Percentiles rank a stretch among this genome's conserved stretches.
These are phyloP conservation scores for Scophthalmus maximus DNA, from an alignment of 2,113 vertebrate genomes.

Conservation along the genomic window DNA sequence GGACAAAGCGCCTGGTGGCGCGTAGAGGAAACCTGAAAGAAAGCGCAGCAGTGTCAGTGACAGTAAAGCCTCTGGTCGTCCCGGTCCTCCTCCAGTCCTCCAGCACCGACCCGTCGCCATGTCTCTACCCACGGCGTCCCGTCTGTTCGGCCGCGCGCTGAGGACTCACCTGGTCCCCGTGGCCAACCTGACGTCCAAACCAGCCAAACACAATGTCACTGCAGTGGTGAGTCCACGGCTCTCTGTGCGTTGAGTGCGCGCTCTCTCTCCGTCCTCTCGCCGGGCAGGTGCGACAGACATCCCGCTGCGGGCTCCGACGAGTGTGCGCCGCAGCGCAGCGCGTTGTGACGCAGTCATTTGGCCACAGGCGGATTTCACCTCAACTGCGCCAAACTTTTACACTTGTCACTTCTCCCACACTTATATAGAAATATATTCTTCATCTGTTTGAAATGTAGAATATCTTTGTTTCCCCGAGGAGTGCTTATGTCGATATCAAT, in stretches of 20 bases:
- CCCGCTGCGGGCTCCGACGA: not conserved
- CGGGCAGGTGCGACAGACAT: not conserved
- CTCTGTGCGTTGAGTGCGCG: not conserved
- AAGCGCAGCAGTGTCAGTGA: not conserved
- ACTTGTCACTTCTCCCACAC: not conserved
- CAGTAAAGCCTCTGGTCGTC: not conserved
- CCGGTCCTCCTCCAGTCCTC: not conserved
- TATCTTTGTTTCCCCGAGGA: too few species aligned
- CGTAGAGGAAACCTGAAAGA: not conserved
- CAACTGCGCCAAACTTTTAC: not conserved
- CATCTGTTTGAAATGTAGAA: fast-evolving
- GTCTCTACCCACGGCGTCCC: conserved; percentile 49
- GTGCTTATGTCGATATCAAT: not conserved
- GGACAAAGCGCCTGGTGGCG: too few species aligned
- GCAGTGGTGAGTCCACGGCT: conserved; percentile 54
- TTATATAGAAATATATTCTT: not conserved
- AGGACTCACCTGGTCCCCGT: conserved; percentile 33
- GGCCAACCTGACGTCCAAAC: conserved; percentile 43
- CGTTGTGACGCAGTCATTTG: too few species aligned
- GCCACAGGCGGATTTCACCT: not conserved
- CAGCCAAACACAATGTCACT: conserved; percentile 50
- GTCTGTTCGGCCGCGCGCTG: conserved; percentile 49
- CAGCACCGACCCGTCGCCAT: conserved; percentile 19
- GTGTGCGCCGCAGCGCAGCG: not conserved
- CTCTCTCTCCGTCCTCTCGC: not conserved